A percentile compares a stretch with the other conserved stretches of the same genome.
Evolutionary conservation across 2,113 vertebrate genomes (phyloP).

Genomic region (Sialia sialis): DNA sequence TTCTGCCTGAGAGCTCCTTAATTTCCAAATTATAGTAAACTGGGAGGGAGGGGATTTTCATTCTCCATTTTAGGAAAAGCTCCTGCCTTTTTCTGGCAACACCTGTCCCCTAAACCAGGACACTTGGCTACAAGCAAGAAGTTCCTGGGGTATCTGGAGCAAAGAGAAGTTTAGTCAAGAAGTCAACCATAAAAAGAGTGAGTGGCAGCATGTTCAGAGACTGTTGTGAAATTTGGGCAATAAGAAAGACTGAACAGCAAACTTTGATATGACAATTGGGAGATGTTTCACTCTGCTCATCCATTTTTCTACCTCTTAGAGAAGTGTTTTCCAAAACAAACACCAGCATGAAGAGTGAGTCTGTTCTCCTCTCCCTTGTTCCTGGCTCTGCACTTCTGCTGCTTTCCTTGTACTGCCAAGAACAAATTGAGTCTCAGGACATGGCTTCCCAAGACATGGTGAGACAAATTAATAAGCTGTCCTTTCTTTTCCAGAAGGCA

Average conservation of each 20-base stretch:
- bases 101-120: too few relatives aligned
- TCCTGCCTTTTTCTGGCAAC: too few relatives aligned
- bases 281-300: neutral
- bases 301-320: neutral
- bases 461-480: neutral
- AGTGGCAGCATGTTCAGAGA: neutral
- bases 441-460: neutral
- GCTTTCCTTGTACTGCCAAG: neutral
- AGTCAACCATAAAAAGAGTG: neutral
- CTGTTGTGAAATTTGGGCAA: neutral
- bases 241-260: neutral
- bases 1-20: too few relatives aligned
- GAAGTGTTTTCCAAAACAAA: neutral
- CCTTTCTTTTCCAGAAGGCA: neutral
- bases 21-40: too few relatives aligned
- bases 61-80: too few relatives aligned
- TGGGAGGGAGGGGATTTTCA: too few relatives aligned
- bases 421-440: neutral
- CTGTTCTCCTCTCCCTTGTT: neutral
- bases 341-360: neutral
- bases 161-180: neutral
- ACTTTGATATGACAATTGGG: neutral
- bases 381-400: neutral
- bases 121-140: neutral
- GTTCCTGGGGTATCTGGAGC: neutral